Percentiles rank a stretch among this genome's conserved stretches.
These are phyloP conservation scores for Baccha elongata DNA, from an alignment of 2,888 invertebrate species.

Conservation along the genomic window DNA sequence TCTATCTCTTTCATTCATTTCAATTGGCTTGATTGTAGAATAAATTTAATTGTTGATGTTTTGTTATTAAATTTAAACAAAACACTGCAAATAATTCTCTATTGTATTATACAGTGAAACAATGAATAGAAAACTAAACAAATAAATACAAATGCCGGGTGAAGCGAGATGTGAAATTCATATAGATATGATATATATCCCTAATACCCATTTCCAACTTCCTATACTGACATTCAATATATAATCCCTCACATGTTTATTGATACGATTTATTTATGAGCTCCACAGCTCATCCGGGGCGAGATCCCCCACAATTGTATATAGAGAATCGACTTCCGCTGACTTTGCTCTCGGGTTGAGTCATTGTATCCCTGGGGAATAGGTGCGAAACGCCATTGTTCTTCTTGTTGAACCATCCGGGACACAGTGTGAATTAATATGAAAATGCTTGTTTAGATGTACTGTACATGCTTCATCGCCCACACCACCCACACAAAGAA, in stretches of 20 bases:
- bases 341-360: neutral
- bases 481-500: constrained; percentile 9
- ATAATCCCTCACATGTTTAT: constrained; percentile 66
- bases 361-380: constrained; percentile 2
- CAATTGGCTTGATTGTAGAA: constrained; percentile 4
- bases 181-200: neutral
- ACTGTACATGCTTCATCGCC: too few species aligned
- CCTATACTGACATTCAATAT: constrained; percentile 54
- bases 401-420: constrained; percentile 44
- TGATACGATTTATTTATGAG: constrained; percentile 72
- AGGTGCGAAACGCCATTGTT: constrained; percentile 56
- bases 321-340: constrained; percentile 51
- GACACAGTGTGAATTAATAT: constrained; percentile 57
- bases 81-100: constrained; percentile 4
- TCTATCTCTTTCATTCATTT: neutral
- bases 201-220: constrained; percentile 54
- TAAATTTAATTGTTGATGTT: constrained; percentile 47
- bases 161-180: neutral
- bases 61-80: constrained; percentile 48
- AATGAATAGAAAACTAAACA: constrained; percentile 38
- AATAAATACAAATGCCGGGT: constrained; percentile 1
- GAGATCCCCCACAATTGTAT: constrained; percentile 47
- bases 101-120: neutral
- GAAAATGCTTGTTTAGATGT: constrained; percentile 53
- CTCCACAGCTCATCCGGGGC: constrained; percentile 51